These are phyloP conservation scores for Leptatherina wallacei DNA, from an alignment of 2,797 vertebrate species.

Conservation along the genomic window DNA sequence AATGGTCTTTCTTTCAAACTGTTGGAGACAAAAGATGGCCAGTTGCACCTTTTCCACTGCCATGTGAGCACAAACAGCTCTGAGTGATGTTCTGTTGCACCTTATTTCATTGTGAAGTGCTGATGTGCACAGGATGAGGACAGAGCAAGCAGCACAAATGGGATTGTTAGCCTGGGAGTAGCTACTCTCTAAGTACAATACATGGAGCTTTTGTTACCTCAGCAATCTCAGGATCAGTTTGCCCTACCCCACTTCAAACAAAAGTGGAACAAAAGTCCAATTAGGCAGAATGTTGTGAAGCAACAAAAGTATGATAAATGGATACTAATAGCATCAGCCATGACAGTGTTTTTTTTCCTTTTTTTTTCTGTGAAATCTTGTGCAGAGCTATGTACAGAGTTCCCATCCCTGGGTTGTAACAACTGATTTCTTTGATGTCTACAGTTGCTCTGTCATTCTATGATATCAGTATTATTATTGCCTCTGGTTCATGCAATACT, in stretches of 20 bases:
- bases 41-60: neutral
- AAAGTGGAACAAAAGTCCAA: slow-evolving; percentile 1
- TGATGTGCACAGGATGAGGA: neutral
- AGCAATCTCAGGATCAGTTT: neutral
- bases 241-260: neutral
- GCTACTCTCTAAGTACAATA: slow-evolving; percentile 1
- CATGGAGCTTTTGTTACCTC: slow-evolving; percentile 6
- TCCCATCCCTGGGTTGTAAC: neutral
- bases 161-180: neutral
- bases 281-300: neutral
- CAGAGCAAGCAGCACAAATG: neutral
- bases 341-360: neutral
- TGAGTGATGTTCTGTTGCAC: slow-evolving; percentile 1
- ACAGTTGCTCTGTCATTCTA: slow-evolving; percentile 1
- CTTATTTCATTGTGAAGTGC: neutral
- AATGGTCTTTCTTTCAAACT: neutral
- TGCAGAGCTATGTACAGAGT: neutral
- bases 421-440: slow-evolving; percentile 1
- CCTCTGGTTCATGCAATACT: slow-evolving; percentile 22
- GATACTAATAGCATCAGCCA: neutral
- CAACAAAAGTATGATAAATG: neutral
- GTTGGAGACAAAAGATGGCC: neutral
- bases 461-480: slow-evolving; percentile 26
- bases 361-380: neutral
- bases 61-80: slow-evolving; percentile 3